A percentile compares a stretch with the other conserved stretches of the same genome.
phyloP scores from a whole-genome alignment of 2,888 invertebrate species.

The Cantharis lateralis region DNA sequence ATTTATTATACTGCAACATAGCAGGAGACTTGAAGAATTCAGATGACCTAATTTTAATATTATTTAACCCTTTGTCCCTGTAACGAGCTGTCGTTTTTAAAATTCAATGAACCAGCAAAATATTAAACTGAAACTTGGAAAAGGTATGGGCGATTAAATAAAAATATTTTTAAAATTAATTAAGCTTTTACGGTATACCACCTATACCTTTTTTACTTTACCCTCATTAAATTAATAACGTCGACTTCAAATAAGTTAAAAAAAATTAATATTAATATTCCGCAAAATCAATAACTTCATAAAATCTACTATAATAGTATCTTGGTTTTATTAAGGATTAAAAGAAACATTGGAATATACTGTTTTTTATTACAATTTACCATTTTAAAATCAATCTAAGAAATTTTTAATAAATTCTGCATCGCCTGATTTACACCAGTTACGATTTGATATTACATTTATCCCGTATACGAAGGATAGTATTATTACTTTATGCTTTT shows the following conservation, averaged over 20 bases:
- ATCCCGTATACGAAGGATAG: background rate
- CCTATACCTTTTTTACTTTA: background rate
- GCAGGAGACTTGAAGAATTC: background rate
- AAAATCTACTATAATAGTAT: background rate
- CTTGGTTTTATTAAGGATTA: no score
- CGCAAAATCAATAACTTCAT: background rate
- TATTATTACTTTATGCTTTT: background rate
- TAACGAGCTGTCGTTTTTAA: background rate
- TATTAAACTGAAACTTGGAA: background rate
- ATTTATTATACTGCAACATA: background rate
- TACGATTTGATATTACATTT: background rate
- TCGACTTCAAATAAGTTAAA: background rate
- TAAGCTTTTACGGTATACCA: background rate
- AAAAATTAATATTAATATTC: background rate
- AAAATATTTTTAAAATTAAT: background rate
- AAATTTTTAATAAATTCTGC: background rate
- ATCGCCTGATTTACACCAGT: background rate
- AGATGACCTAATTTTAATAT: background rate
- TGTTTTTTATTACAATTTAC: no score
- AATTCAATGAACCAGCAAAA: slow-evolving; percentile 2
- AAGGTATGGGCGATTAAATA: background rate
- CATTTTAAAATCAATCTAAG: background rate
- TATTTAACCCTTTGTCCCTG: background rate
- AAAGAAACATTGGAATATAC: no score
- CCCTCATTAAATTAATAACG: background rate